Evolutionary conservation across 2,888 invertebrate species (phyloP).

Genomic region (Phymatocera aterrima): DNA sequence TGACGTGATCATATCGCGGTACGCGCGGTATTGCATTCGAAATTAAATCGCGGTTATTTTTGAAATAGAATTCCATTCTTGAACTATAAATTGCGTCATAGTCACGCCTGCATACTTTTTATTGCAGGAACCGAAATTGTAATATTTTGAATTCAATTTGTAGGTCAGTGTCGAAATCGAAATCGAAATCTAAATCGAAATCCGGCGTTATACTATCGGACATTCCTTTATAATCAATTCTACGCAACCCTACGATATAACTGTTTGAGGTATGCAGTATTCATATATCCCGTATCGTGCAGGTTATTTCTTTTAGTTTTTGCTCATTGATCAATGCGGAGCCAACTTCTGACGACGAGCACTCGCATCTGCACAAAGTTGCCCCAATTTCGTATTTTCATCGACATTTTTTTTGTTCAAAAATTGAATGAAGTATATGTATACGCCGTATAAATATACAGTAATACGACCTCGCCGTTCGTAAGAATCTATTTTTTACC

Average conservation of each 20-base stretch:
- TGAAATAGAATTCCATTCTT: not conserved
- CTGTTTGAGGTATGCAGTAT: no score
- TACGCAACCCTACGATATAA: no score
- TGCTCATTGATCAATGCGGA: not conserved
- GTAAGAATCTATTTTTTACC: not conserved
- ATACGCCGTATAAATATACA: not conserved
- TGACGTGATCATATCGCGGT: slow-evolving; percentile 25
- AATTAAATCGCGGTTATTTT: slow-evolving; percentile 17
- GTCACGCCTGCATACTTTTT: not conserved
- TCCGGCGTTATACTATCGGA: no score
- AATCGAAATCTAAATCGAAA: not conserved
- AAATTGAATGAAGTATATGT: not conserved
- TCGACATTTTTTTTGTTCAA: not conserved
- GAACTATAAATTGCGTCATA: slow-evolving; percentile 11
- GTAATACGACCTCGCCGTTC: slow-evolving; percentile 4
- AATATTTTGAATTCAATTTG: not conserved
- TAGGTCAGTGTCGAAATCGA: not conserved
- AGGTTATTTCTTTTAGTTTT: not conserved
- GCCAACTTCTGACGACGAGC: not conserved
- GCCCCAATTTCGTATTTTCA: not conserved
- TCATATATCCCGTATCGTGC: no score
- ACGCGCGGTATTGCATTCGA: slow-evolving; percentile 21
- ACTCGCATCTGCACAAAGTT: not conserved
- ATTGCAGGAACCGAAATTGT: not conserved
- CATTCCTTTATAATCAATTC: no score